Evolutionary conservation across 2,888 invertebrate species (phyloP), one percentile per base, ranked within the genome.

Genomic region (Smittia aterrima): DNA sequence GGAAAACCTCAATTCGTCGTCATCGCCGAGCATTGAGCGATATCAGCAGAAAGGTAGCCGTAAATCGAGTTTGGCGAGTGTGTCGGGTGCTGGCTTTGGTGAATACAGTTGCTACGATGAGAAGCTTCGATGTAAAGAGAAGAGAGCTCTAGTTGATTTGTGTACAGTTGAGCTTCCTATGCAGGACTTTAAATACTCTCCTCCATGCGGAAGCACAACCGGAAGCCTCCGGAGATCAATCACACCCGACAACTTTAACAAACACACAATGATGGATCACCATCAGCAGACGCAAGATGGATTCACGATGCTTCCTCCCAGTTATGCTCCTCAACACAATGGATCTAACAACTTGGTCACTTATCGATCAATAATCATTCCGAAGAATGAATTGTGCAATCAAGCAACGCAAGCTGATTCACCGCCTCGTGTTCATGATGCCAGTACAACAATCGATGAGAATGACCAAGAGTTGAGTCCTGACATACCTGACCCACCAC

Each of bases 81-180:
- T 77, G 11, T 75, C 77, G n/a, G 74, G 66, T 13, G 71, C 85
- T 1, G 85, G 84, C 1, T 86, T 87, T 76, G 88, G 88, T 4
- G 89, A 90, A 79, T 89, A 89, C 79, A 89, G 87, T 80, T 88
- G 88, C 79, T 88, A 87, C 76, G 87, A 88, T 76, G 87, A 88
- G 78, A 88, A 88, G 77, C 82, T 86, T 2, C 86, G 85, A 38
- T 77, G 79, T 67, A 82, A 82, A 77, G 85, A 85, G 75, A 87
- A 89, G 75, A 86, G 86, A 76, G 85, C 87, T 16, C 81, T 88
- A 78, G 86, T 86, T 1, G 88, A 88, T 77, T 87, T 88, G 76
- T 83, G 85, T 47, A 80, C 78, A 74, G 87, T 87, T 18, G 90
- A 92, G 78, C 84, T 92, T 64, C 87, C 88, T 53, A 80, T 89